Base-by-base conservation (phyloP, 2,113 vertebrate genomes). In the Trichechus manatus region DNA sequence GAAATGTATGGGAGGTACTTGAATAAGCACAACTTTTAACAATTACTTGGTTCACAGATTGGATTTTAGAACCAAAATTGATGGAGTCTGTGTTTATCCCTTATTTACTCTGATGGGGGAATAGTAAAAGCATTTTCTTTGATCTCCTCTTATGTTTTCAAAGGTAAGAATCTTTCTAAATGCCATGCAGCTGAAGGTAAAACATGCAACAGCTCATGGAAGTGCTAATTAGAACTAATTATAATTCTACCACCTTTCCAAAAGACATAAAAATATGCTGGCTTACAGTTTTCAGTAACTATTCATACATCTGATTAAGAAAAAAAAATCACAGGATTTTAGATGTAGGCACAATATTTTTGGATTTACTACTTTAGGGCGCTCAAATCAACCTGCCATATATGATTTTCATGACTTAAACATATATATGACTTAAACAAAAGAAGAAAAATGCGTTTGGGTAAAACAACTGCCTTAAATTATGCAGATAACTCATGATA, bases 101-200 rank as follows among this genome's bases (percentile, higher is more conserved):
- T 89, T 72, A 87, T 79, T 93, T 85, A 88, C 91, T 83, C 20
- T 79, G 84, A 75, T 83, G 47, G 22, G 10, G 15, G 15, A 66
- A 96, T 25, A 93, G 93, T 86, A 86, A 96, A 97, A 93, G 36
- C 19, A 66, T 11, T 93, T 94, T 89, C 74, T 85, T 74, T 89
- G 53, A 93, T 91, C 13, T 82, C 42, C 42, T 87, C 25, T 84
- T 63, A 91, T 50, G 13, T 88, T 93, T 95, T 93, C 15, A 86
- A 96, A 53, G 36, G 44, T 74, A 78, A 80, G 22, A 85, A 92
- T 89, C 19, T 85, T 82, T 84, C 87, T 82, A 86, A 93, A 90
- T 85, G 82, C 27, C 59, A 91, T 66, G 78, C 20, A 77, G 23
- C 42, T 47, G 33, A 36, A 89, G 61, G 61, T 94, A 96, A 93